Conservation (phyloP, 1,140 invertebrate species). For the Drosophila subobscura region DNA sequence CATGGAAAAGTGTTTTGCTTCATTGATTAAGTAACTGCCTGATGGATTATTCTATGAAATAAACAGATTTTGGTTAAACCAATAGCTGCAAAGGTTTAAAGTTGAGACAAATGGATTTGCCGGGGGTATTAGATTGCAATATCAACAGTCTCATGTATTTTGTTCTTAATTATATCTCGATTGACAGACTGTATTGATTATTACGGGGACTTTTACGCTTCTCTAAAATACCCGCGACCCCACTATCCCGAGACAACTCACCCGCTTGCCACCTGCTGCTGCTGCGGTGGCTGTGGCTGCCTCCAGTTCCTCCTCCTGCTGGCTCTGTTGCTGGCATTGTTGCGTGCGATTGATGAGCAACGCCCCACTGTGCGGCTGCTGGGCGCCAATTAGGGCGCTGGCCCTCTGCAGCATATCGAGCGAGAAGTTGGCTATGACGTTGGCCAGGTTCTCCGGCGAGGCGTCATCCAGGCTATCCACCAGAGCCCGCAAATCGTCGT, state of each 20-base stretch:
- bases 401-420: conserved; percentile 71
- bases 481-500: conserved; percentile 66
- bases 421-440: conserved; percentile 71
- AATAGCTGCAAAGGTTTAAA: too few species aligned
- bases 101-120: too few species aligned
- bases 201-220: too few species aligned
- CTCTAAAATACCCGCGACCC: neutral
- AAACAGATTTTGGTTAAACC: too few species aligned
- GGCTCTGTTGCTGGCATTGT: conserved; percentile 49
- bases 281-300: conserved; percentile 8
- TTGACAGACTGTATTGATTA: too few species aligned
- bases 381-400: conserved; percentile 67
- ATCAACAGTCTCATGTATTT: too few species aligned
- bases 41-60: too few species aligned
- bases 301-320: conserved; percentile 30
- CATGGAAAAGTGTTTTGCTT: too few species aligned
- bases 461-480: conserved; percentile 63
- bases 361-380: conserved; percentile 49
- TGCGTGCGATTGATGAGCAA: conserved; percentile 46
- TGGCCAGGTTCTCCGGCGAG: conserved; percentile 53
- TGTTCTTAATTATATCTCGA: too few species aligned
- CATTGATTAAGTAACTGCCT: too few species aligned
- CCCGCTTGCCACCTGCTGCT: conserved; percentile 36
- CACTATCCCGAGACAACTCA: conserved; percentile 17
- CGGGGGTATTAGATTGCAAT: too few species aligned